Conservation (phyloP, 2,888 invertebrate species). For the Sympetrum striolatum region DNA sequence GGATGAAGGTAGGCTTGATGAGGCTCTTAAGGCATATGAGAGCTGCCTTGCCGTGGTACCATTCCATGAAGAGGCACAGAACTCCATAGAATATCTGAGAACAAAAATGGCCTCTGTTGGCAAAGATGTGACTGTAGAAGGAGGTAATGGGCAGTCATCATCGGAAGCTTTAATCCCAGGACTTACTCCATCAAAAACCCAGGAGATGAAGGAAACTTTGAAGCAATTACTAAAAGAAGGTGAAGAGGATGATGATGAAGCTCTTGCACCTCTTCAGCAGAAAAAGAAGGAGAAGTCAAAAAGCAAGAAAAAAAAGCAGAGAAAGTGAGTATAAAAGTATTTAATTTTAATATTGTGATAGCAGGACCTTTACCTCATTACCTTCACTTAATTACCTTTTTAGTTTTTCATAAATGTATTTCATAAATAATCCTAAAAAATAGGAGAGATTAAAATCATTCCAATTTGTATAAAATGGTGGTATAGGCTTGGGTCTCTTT, state of each 20-base stretch:
- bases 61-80: conserved; percentile 86
- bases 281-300: conserved; percentile 53
- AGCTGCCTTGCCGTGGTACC: conserved; percentile 84
- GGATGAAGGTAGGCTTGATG: conserved; percentile 83
- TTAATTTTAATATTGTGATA: background rate
- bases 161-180: conserved; percentile 51
- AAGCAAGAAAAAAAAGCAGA: conserved; percentile 61
- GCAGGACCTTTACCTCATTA: too few relatives aligned
- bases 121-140: conserved; percentile 45
- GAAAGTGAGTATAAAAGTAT: conserved; percentile 56
- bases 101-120: conserved; percentile 63
- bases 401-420: too few relatives aligned
- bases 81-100: conserved; percentile 81
- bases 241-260: conserved; percentile 46
- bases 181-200: conserved; percentile 64
- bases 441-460: too few relatives aligned
- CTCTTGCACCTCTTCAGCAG: conserved; percentile 49
- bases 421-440: too few relatives aligned
- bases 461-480: too few relatives aligned
- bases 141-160: background rate
- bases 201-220: conserved; percentile 71
- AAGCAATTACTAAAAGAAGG: conserved; percentile 67
- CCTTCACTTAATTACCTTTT: too few relatives aligned
- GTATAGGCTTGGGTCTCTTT: too few relatives aligned
- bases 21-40: conserved; percentile 83